Evolutionary conservation across 1,140 invertebrate species (phyloP).

Genomic region (Formica selysi): DNA sequence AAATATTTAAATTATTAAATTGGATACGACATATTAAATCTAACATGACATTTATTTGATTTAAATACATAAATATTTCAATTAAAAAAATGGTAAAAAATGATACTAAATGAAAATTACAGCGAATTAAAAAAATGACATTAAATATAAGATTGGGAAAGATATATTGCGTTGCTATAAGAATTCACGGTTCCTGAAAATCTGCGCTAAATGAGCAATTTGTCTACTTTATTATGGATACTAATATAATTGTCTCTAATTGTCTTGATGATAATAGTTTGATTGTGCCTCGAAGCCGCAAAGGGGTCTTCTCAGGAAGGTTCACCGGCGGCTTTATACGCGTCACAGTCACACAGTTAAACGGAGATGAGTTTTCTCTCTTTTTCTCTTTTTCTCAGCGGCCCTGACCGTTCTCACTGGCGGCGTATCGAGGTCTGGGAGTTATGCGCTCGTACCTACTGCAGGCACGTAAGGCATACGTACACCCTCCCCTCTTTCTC

Average conservation of each 20-base stretch:
- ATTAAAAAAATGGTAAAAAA: too few relatives aligned
- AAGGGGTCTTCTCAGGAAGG: neutral
- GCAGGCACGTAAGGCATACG: constrained; percentile 68
- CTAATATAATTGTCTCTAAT: neutral
- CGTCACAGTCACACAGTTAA: constrained; percentile 41
- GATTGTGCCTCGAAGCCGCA: neutral
- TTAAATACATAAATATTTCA: too few relatives aligned
- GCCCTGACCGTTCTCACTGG: constrained; percentile 64
- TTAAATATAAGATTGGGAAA: neutral
- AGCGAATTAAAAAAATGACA: neutral
- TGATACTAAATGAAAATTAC: too few relatives aligned
- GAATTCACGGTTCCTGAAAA: neutral
- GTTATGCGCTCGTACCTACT: constrained; percentile 75
- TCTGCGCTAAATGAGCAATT: neutral
- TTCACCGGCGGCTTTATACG: constrained; percentile 20
- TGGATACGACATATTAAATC: too few relatives aligned
- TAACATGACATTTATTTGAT: too few relatives aligned
- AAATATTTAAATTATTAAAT: too few relatives aligned
- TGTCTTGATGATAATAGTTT: neutral
- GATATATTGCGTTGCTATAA: neutral
- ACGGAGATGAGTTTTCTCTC: constrained; percentile 5
- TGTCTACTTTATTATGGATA: neutral
- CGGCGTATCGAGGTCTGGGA: constrained; percentile 68
- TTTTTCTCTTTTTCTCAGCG: neutral
- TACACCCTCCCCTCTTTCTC: neutral